phyloP scores from a whole-genome alignment of 2,113 vertebrate genomes.

The Blennius ocellaris region DNA sequence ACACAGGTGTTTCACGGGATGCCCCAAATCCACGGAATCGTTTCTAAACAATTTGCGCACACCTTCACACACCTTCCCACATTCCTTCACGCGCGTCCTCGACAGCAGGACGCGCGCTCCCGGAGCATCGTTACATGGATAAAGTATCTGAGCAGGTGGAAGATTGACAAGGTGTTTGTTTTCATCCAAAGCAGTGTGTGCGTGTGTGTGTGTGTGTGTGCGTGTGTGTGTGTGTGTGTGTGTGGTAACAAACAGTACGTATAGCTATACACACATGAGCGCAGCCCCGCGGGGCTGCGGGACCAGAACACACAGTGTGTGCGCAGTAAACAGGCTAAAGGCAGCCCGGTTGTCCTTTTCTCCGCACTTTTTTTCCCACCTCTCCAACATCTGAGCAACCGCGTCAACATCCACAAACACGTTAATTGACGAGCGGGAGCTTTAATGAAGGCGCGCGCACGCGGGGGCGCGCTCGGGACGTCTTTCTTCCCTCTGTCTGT shows the following conservation, averaged over 20 bases:
- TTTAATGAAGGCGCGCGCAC: slow-evolving; percentile 91
- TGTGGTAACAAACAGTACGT: not conserved
- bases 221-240: slow-evolving; percentile 26
- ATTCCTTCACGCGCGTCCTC: no score
- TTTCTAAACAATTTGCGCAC: no score
- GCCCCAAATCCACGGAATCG: no score
- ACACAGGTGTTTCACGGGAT: no score
- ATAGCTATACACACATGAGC: not conserved
- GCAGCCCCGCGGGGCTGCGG: slow-evolving; percentile 12
- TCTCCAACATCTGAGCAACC: slow-evolving; percentile 96
- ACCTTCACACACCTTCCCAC: no score
- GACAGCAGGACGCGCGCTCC: no score
- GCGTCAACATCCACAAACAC: slow-evolving; percentile 93
- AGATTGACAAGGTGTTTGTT: not conserved
- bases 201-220: no score
- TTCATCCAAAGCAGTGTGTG: not conserved
- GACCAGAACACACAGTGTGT: slow-evolving; percentile 25
- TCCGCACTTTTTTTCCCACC: slow-evolving; percentile 83
- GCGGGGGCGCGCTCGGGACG: slow-evolving; percentile 94
- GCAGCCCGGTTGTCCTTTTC: slow-evolving; percentile 94
- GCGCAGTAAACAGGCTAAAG: slow-evolving; percentile 86
- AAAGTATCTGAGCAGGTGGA: no score
- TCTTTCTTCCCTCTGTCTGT: slow-evolving; percentile 71
- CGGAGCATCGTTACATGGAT: no score
- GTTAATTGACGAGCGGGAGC: slow-evolving; percentile 94